A percentile compares a stretch with the other conserved stretches of the same genome.
These are phyloP conservation scores for Pseudomugil tenellus DNA, from an alignment of 2,797 vertebrate species.

Conservation along the genomic window DNA sequence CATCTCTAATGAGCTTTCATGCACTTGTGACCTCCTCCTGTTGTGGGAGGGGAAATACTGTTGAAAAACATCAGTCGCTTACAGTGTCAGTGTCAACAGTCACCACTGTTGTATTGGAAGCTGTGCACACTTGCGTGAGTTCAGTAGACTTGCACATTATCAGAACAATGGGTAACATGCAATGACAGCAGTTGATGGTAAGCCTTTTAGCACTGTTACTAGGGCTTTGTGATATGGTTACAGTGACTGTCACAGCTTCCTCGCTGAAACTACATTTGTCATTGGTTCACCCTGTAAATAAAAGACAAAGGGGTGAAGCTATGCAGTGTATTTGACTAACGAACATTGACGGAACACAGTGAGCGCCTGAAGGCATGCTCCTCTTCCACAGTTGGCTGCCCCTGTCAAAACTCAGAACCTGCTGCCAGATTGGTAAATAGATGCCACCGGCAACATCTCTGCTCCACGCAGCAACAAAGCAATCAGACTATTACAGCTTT, in stretches of 20 bases:
- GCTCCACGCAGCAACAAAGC: constrained; percentile 52
- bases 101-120: constrained; percentile 36
- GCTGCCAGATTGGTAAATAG: constrained; percentile 78
- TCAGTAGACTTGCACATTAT: constrained; percentile 31
- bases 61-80: constrained; percentile 43
- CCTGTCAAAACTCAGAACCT: constrained; percentile 82
- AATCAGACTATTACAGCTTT: constrained; percentile 46
- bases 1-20: constrained; percentile 56
- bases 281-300: constrained; percentile 72
- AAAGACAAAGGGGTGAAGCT: constrained; percentile 71
- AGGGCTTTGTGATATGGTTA: constrained; percentile 62
- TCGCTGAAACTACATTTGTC: constrained; percentile 55
- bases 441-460: constrained; percentile 61
- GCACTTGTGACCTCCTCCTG: constrained; percentile 61
- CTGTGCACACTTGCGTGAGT: constrained; percentile 2
- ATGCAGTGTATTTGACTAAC: constrained; percentile 76
- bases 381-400: constrained; percentile 77
- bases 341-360: constrained; percentile 72
- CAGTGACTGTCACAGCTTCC: constrained; percentile 61
- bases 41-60: constrained; percentile 52
- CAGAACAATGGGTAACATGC: constrained; percentile 54
- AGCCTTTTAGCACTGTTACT: constrained; percentile 70
- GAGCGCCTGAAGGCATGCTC: constrained; percentile 60
- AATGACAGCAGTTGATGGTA: constrained; percentile 66
- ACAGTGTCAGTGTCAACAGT: constrained; percentile 60